Percentiles rank a stretch among this genome's conserved stretches.
phyloP scores from a whole-genome alignment of 2,797 vertebrate species.

The Melanotaenia boesemani region DNA sequence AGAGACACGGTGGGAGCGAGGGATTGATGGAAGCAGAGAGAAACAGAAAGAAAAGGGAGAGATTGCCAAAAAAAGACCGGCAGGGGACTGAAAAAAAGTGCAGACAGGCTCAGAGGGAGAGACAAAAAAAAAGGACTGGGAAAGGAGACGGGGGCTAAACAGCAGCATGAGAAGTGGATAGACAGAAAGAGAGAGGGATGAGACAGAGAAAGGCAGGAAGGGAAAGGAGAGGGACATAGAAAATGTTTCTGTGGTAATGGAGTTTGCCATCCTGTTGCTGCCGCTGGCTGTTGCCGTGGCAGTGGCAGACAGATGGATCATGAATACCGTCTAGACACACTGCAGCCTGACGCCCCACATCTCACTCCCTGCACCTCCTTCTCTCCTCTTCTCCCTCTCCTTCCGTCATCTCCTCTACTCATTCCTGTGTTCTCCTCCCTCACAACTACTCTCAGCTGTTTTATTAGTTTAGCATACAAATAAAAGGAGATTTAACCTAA shows the following conservation, averaged over 20 bases:
- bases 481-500: not conserved
- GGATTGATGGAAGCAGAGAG: not conserved
- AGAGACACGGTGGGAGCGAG: slow-evolving; percentile 37
- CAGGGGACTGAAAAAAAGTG: slow-evolving; percentile 26
- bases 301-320: slow-evolving; percentile 97
- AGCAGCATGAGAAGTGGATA: slow-evolving; percentile 31
- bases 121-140: slow-evolving; percentile 23
- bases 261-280: slow-evolving; percentile 88
- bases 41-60: slow-evolving; percentile 6
- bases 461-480: slow-evolving; percentile 4
- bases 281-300: slow-evolving; percentile 79
- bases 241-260: slow-evolving; percentile 90
- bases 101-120: slow-evolving; percentile 34
- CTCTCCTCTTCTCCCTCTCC: slow-evolving; percentile 30
- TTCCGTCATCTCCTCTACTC: not conserved
- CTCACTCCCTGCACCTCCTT: slow-evolving; percentile 49
- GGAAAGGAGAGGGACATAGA: slow-evolving; percentile 64
- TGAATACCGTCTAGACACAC: slow-evolving; percentile 98
- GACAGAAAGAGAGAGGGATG: not conserved
- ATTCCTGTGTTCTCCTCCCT: not conserved
- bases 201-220: slow-evolving; percentile 20
- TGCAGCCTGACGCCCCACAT: slow-evolving; percentile 85
- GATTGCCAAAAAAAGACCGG: slow-evolving; percentile 36
- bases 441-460: slow-evolving; percentile 9
- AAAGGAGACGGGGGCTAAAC: slow-evolving; percentile 69